phyloP scores from a whole-genome alignment of 2,888 invertebrate species.

The Pristionchus entomophagus region DNA sequence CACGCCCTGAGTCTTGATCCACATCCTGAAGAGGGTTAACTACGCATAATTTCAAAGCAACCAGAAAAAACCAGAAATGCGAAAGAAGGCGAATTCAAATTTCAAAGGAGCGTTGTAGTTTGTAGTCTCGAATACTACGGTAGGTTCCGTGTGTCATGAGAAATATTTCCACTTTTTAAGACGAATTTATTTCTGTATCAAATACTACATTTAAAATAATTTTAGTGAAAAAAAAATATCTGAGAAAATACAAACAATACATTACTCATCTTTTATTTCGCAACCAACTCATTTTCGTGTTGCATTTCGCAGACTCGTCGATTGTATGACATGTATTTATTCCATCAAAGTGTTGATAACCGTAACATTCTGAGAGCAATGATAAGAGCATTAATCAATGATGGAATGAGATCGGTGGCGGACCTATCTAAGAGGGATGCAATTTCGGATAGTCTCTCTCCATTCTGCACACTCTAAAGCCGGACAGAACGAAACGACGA shows the following conservation, averaged over 20 bases:
- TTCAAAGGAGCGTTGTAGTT: neutral
- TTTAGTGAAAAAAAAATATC: too few relatives aligned
- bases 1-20: slow-evolving; percentile 30
- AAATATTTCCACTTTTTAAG: neutral
- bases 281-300: too few relatives aligned
- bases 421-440: neutral
- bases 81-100: neutral
- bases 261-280: neutral
- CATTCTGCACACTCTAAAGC: too few relatives aligned
- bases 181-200: neutral
- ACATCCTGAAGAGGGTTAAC: neutral
- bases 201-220: too few relatives aligned
- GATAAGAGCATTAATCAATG: neutral
- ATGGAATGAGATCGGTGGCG: neutral
- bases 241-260: too few relatives aligned
- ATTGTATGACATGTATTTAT: too few relatives aligned
- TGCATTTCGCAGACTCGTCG: too few relatives aligned
- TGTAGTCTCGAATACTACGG: neutral
- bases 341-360: slow-evolving; percentile 6
- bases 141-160: neutral
- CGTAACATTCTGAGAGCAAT: neutral
- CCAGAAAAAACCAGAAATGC: neutral
- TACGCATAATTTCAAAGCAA: neutral
- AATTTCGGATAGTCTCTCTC: neutral
- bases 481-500: too few relatives aligned